Conservation (phyloP, 2,113 vertebrate genomes). For the Athene cunicularia region DNA sequence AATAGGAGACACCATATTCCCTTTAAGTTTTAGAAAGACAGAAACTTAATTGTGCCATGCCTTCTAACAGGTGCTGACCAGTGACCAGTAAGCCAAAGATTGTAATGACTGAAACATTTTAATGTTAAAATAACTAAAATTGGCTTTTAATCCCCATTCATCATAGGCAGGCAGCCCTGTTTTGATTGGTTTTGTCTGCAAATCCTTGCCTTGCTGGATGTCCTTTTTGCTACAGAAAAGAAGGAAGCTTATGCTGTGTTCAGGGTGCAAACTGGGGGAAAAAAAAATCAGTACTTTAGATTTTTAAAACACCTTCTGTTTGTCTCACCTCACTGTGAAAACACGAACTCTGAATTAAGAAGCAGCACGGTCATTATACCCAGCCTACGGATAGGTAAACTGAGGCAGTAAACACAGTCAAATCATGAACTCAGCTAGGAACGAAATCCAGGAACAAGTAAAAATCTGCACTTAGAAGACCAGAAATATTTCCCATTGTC, state of each 20-base stretch:
- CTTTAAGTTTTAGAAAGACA: not conserved
- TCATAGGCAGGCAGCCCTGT: not conserved
- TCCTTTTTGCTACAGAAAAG: not conserved
- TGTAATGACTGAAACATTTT: not conserved
- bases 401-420: not conserved
- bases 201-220: not conserved
- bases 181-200: not conserved
- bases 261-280: not conserved
- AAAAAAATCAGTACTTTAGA: not conserved
- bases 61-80: not conserved
- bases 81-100: not conserved
- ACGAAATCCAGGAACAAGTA: not conserved
- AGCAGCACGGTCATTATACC: not conserved
- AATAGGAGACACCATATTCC: not conserved
- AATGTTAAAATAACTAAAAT: not conserved
- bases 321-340: not conserved
- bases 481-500: not conserved
- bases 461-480: not conserved
- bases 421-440: not conserved
- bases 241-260: not conserved
- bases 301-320: not conserved
- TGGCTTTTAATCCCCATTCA: not conserved
- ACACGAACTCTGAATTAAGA: not conserved
- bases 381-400: not conserved
- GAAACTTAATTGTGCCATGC: not conserved